phyloP scores from a whole-genome alignment of 2,113 vertebrate species.

The Castor canadensis region DNA sequence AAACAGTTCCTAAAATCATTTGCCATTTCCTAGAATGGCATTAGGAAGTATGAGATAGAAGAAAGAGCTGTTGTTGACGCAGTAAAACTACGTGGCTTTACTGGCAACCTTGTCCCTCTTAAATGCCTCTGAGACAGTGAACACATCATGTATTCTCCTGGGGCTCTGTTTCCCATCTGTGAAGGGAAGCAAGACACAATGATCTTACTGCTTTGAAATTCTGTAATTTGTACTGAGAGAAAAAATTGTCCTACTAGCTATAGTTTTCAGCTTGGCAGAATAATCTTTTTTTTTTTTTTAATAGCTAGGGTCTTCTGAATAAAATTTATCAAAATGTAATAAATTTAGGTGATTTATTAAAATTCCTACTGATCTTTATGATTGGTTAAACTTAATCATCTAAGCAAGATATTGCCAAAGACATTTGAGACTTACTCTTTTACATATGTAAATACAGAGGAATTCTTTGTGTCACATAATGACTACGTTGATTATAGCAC shows the following conservation, averaged over 20 bases:
- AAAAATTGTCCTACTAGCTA: not conserved
- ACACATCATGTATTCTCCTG: not conserved
- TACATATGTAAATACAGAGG: not conserved
- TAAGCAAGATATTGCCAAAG: not conserved
- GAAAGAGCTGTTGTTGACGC: not conserved
- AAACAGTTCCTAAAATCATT: not conserved
- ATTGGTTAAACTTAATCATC: not conserved
- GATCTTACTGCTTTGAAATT: not conserved
- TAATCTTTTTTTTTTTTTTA: not conserved
- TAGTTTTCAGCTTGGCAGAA: not conserved
- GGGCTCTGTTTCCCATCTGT: not conserved
- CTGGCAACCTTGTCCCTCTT: not conserved
- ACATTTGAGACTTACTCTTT: not conserved
- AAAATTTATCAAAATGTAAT: not conserved
- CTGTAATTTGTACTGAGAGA: not conserved
- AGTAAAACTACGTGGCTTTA: not conserved
- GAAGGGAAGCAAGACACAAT: not conserved
- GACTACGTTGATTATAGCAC: not conserved
- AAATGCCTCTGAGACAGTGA: not conserved
- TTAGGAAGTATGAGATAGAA: not conserved
- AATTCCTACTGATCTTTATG: not conserved
- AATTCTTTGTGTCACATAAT: not conserved
- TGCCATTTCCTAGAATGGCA: not conserved
- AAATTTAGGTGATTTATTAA: not conserved
- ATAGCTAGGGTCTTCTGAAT: not conserved